A percentile compares a stretch with the other conserved stretches of the same genome.
Evolutionary conservation across 2,888 invertebrate genomes (phyloP).

Genomic region (Lithophane semibrunnea): DNA sequence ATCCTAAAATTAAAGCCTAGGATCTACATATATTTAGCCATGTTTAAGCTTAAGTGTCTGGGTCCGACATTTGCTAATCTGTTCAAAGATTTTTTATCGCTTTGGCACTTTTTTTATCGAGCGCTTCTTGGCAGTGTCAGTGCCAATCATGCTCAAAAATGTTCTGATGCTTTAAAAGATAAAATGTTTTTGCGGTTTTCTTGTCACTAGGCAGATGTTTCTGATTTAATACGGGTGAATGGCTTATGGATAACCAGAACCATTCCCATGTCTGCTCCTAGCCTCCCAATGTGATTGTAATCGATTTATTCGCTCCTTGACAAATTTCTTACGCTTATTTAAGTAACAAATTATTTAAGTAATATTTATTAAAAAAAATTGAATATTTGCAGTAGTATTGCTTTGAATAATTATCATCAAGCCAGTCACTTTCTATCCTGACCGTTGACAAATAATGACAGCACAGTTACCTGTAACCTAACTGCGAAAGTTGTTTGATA

Average conservation of each 20-base stretch:
- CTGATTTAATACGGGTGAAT: background rate
- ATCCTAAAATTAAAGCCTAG: background rate
- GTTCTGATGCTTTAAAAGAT: background rate
- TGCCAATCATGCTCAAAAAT: conserved; percentile 24
- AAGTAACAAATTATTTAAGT: too few species aligned
- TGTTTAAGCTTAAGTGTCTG: background rate
- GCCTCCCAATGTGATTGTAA: background rate
- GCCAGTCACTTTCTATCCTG: too few species aligned
- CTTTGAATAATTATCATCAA: too few species aligned
- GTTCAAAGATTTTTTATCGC: conserved; percentile 4
- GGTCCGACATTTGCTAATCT: conserved; percentile 24
- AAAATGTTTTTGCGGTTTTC: background rate
- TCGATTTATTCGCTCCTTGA: too few species aligned
- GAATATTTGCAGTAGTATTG: too few species aligned
- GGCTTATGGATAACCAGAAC: background rate
- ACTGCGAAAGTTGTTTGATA: too few species aligned
- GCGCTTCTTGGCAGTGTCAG: conserved; percentile 5
- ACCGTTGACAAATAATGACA: too few species aligned
- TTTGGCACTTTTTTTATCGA: conserved; percentile 7
- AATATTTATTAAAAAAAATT: too few species aligned
- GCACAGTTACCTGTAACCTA: too few species aligned
- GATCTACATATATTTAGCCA: background rate
- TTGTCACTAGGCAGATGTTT: background rate
- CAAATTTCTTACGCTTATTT: too few species aligned
- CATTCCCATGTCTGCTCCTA: background rate